A percentile compares a stretch with the other conserved stretches of the same genome.
Evolutionary conservation across 1,140 invertebrate genomes (phyloP).

Genomic region (Cyclina sinensis): DNA sequence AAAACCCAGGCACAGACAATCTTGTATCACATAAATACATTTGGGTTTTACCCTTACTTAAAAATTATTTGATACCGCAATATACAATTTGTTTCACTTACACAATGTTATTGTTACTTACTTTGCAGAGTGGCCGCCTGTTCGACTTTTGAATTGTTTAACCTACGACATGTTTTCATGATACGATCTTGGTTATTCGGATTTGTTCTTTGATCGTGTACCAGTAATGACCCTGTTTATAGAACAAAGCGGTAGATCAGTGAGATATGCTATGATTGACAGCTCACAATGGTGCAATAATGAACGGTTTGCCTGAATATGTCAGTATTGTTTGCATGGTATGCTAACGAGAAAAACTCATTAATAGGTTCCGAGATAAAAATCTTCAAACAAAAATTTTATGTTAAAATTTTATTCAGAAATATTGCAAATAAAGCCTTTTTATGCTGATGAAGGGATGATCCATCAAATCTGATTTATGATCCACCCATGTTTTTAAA

Average conservation of each 20-base stretch:
- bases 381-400: conserved; percentile 17
- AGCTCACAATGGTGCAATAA: conserved; percentile 51
- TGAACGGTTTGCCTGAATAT: conserved; percentile 60
- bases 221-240: conserved; percentile 40
- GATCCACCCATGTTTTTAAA: not conserved
- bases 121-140: not conserved
- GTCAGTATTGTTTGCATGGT: conserved; percentile 24
- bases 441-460: not conserved
- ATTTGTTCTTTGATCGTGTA: conserved; percentile 45
- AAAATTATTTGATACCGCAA: no score
- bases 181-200: conserved; percentile 38
- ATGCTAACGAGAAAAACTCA: conserved; percentile 58
- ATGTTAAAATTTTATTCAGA: not conserved
- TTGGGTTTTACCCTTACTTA: no score
- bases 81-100: no score
- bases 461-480: conserved; percentile 31
- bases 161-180: conserved; percentile 12
- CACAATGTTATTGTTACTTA: no score
- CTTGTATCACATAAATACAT: no score
- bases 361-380: conserved; percentile 38
- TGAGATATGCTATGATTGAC: conserved; percentile 53
- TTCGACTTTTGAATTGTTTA: conserved; percentile 19
- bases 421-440: not conserved
- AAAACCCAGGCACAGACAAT: no score
- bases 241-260: conserved; percentile 42